Base-by-base conservation (phyloP, 2,113 vertebrate species). In the Epinephelus fuscoguttatus region DNA sequence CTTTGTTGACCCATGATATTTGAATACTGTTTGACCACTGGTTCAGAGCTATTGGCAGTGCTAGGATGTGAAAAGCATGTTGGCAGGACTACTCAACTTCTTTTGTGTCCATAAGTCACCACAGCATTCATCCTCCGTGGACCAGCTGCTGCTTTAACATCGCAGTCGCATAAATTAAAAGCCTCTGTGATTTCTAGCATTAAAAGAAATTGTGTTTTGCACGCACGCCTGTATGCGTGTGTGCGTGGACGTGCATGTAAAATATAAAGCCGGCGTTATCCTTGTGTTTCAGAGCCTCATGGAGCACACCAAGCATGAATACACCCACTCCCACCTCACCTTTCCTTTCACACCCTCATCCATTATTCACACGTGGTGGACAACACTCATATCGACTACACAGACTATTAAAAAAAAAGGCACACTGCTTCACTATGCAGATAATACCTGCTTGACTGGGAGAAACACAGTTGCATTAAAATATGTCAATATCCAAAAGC, bases 321-420 rank as follows among this genome's bases (percentile, higher is more conserved):
- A 82, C 80, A 81, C 84, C 85, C 83, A 78, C 88, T 88, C 75
- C 70, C 70, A 73, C 70, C 59, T 89, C 81, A 92, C 88, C 82
- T 86, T 84, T 90, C 80, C 82, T 83, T 86, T 92, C 70, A 80
- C 88, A 78, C 66, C 57, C 78, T 94, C 88, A 92, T 91, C 87
- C 86, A 93, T 94, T 91, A 94, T 93, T 92, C 90, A 92, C 71
- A 59, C 74, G 78, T 50, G 2, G 74, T 69, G 82, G 85, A 86
- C 89, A 82, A 82, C 89, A 61, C 82, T 81, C 78, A 25, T 85
- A 88, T 82, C 23, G 75, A 86, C 85, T 74, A 64, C 66, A 86
- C 55, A 81, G 45, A 50, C 62, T 78, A 84, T 82, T 1, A 27
- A 27, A 81, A 85, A 21, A 80, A 84, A 74, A 75, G 27, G 52